Percentiles rank a stretch among this genome's conserved stretches.
Evolutionary conservation across 2,113 vertebrate genomes (phyloP).

Genomic region (Labeo catla): DNA sequence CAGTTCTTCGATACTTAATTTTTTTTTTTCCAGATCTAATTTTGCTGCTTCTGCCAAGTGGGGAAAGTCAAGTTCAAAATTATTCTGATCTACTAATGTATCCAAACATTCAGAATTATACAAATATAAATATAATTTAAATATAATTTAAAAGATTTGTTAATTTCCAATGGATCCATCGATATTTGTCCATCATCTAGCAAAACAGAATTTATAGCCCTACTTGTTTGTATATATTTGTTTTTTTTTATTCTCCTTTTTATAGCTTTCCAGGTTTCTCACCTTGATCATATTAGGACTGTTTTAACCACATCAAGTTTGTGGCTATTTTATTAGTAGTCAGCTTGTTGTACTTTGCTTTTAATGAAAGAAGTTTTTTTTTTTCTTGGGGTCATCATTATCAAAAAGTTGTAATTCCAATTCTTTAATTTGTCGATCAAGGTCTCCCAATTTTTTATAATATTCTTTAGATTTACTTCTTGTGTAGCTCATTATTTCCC

Average conservation of each 20-base stretch:
- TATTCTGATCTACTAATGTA: neutral
- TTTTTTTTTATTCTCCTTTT: no score
- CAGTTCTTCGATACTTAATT: neutral
- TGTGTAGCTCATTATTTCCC: neutral
- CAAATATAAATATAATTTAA: no score
- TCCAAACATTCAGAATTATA: slow-evolving; percentile 14
- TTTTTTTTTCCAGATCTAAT: neutral
- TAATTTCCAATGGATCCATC: slow-evolving; percentile 24
- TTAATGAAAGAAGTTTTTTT: neutral
- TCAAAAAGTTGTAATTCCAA: no score
- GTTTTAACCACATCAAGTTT: neutral
- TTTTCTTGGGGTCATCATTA: neutral
- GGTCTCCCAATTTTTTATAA: no score
- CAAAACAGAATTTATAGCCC: no score
- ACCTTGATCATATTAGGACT: neutral
- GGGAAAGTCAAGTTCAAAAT: neutral
- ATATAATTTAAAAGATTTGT: slow-evolving; percentile 17
- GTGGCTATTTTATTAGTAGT: neutral
- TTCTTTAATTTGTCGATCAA: no score
- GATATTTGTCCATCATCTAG: neutral
- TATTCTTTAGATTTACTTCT: neutral
- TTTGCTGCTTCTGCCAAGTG: neutral
- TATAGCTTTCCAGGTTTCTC: neutral
- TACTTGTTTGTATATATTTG: no score
- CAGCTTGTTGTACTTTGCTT: neutral